Evolutionary conservation across 2,113 vertebrate species (phyloP), one percentile per base, ranked within the genome.

Genomic region (Cricetomys ansorgei): DNA sequence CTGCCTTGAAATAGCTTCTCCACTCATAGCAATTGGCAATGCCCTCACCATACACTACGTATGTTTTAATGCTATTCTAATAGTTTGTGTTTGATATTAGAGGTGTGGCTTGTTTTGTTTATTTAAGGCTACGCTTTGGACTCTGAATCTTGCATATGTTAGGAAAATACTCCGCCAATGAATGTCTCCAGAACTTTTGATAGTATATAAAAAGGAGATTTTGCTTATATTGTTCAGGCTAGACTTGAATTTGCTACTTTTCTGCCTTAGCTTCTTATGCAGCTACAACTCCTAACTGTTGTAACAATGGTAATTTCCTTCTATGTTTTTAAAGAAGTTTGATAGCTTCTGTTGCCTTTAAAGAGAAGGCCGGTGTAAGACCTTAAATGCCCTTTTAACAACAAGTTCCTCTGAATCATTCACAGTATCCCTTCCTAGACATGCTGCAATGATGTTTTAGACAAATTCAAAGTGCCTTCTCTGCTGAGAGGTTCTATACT

Each of bases 241-340:
- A 45, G 16, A 85, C 8, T 48, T 65, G 27, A 85, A 85, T 45
- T 85, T 65, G 40, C 59, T 16, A 64, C 29, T 16, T 64, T 64
- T 40, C 27, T 31, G 16, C 62, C 62, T 48, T 31, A 12, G 29
- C 9, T 17, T 85, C 43, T 29, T 48, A 29, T 45, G 59, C 55
- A 17, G 10, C 43, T 31, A 45, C 29, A n/a, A 45, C 59, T 59
- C 25, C 37, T 40, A 4, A 2, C 15, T 64, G 11, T 93, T 89
- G 88, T 88, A 85, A 64, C 93, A 79, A 95, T 96, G 31, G n/a
- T 1, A 62, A 12, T 91, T 91, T 88, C 34, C 45, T 72, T 73
- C 12, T 76, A 40, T 1, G 3, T 70, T 89, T 94, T 57, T 13
- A 69, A 91, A 89, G 64, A 88, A 37, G 31, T 65, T 67, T 81